Evolutionary conservation across 2,888 invertebrate genomes (phyloP).

Genomic region (Emmelina monodactyla): DNA sequence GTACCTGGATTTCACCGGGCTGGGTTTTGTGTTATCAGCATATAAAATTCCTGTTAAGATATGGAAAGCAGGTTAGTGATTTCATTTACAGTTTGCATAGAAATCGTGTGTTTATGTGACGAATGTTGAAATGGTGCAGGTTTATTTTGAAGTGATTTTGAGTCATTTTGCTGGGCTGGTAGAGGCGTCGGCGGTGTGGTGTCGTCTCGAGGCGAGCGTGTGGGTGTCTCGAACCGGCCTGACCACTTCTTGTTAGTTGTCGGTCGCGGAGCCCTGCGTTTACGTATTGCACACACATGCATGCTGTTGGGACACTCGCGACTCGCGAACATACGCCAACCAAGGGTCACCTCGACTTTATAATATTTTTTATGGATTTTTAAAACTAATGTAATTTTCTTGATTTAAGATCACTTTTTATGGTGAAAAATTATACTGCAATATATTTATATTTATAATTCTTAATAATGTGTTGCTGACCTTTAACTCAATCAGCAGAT

Average conservation of each 20-base stretch:
- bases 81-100: neutral
- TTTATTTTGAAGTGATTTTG: constrained; percentile 15
- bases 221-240: constrained; percentile 55
- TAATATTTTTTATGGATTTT: too few relatives aligned
- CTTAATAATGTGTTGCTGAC: too few relatives aligned
- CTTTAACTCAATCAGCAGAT: too few relatives aligned
- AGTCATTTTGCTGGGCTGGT: constrained; percentile 20
- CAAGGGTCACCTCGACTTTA: neutral
- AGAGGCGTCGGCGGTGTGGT: constrained; percentile 18
- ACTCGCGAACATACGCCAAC: neutral
- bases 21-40: neutral
- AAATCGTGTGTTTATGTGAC: neutral
- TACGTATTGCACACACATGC: neutral
- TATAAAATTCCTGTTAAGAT: neutral
- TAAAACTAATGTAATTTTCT: too few relatives aligned
- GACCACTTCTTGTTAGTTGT: constrained; percentile 33
- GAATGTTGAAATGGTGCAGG: neutral
- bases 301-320: too few relatives aligned
- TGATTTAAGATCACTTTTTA: too few relatives aligned
- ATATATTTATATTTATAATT: too few relatives aligned
- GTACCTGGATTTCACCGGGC: constrained; percentile 19
- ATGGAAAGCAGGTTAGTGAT: neutral
- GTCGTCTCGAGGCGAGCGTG: constrained; percentile 25
- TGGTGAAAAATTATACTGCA: too few relatives aligned
- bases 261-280: constrained; percentile 22